A percentile compares a stretch with the other conserved stretches of the same genome.
Conservation (phyloP, 2,113 vertebrate species). For the Podocnemis expansa region DNA sequence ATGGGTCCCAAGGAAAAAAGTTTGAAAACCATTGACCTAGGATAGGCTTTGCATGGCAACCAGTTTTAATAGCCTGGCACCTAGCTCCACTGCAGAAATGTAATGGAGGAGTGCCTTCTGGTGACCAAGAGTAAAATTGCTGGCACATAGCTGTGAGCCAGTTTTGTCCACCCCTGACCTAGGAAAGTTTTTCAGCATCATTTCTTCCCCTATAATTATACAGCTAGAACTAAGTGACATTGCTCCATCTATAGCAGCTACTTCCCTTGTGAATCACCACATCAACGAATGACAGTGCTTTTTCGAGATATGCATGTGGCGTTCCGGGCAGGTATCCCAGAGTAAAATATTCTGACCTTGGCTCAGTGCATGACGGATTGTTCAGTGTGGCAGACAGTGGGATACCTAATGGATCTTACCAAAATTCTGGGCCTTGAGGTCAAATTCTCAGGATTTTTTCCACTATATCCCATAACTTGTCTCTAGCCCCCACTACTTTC, state of each 20-base stretch:
- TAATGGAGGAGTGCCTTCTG: too few species aligned
- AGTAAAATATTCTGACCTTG: not conserved
- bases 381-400: not conserved
- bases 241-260: not conserved
- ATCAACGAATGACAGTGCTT: not conserved
- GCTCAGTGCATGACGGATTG: not conserved
- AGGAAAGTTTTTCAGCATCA: not conserved
- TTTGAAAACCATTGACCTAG: too few species aligned
- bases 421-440: not conserved
- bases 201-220: slow-evolving; percentile 24
- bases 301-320: not conserved
- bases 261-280: slow-evolving; percentile 15
- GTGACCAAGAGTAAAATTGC: too few species aligned
- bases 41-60: too few species aligned
- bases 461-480: not conserved
- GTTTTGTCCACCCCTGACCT: too few species aligned
- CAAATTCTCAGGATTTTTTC: not conserved
- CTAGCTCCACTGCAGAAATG: too few species aligned
- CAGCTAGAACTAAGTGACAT: not conserved
- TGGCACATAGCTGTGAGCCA: too few species aligned
- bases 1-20: too few species aligned
- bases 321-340: not conserved
- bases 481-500: not conserved
- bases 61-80: too few species aligned
- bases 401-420: not conserved